Evolutionary conservation across 2,888 invertebrate genomes (phyloP), one percentile per base, ranked within the genome.

Genomic region (Lycophotia porphyrea): DNA sequence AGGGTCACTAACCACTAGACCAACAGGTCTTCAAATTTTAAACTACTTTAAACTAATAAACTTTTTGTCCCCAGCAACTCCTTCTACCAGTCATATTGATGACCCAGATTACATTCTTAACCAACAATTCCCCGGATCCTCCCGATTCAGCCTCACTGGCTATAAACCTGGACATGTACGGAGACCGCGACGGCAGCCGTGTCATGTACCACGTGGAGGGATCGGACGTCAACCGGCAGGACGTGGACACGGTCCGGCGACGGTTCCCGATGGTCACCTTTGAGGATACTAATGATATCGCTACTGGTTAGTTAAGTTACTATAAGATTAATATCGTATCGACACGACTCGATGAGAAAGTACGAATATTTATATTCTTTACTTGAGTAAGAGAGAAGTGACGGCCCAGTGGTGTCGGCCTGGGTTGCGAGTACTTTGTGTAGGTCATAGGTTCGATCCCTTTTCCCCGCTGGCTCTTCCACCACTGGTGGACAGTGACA

Each of bases 41-140:
- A n/a, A n/a, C n/a, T n/a, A n/a, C n/a, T 31, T 58, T 18, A 31
- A 31, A 31, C 21, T 21, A 31, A 58, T 63, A 39, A 36, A n/a
- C n/a, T 39, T 39, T 31, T 58, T 76, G 55, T 78, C 21, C 49
- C 0, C 92, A 95, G 95, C 93, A 94, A 93, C 65, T 93, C 2
- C 0, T 93, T 0, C n/a, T 93, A 1, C 95, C 95, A 0, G 79
- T 94, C 8, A 2, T 63, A n/a, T 3, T 63, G 18, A 13, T 63
- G 0, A 4, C n/a, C 18, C 39, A 63, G 15, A 1, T 39, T 0
- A 63, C 63, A 39, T 0, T 27, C 4, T 18, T 15, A 9, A 18
- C n/a, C n/a, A 63, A 63, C 39, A 63, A 63, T 9, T 31, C 31
- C 31, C 0, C 1, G 1, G 0, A 4, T 13, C 0, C 81, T 0